Conservation (phyloP, 1,140 invertebrate genomes). For the Adelges cooleyi region DNA sequence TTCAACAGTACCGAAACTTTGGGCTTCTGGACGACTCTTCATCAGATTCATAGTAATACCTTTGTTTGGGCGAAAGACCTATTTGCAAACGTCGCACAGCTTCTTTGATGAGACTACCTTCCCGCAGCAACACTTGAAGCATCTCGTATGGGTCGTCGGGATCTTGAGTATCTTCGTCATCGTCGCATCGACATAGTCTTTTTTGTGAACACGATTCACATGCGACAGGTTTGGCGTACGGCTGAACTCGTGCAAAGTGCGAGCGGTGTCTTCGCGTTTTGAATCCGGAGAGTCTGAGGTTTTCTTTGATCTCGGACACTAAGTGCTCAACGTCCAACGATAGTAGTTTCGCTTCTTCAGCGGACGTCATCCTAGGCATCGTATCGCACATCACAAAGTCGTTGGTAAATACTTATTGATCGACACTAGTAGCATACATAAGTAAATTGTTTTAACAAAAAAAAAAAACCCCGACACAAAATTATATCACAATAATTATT, state of each 20-base stretch:
- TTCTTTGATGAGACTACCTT: slow-evolving; percentile 57
- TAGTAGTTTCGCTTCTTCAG: slow-evolving; percentile 38
- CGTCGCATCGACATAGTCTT: slow-evolving; percentile 33
- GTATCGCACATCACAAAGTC: slow-evolving; percentile 10
- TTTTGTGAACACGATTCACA: neutral
- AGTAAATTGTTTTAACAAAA: too few species aligned
- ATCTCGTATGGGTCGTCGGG: slow-evolving; percentile 54
- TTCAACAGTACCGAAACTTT: slow-evolving; percentile 18
- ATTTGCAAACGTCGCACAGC: slow-evolving; percentile 52
- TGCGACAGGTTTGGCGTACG: slow-evolving; percentile 45
- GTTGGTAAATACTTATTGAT: too few species aligned
- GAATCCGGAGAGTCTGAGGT: slow-evolving; percentile 45
- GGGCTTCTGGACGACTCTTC: slow-evolving; percentile 38
- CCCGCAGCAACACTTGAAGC: slow-evolving; percentile 49
- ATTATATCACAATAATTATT: too few species aligned
- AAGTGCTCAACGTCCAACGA: slow-evolving; percentile 51
- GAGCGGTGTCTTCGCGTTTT: slow-evolving; percentile 37
- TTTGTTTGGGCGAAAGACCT: slow-evolving; percentile 42
- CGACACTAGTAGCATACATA: too few species aligned
- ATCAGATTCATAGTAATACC: slow-evolving; percentile 43
- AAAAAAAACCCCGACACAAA: too few species aligned
- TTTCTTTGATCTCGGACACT: slow-evolving; percentile 57
- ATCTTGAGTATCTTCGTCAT: slow-evolving; percentile 30
- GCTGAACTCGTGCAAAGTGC: slow-evolving; percentile 43
- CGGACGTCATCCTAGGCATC: slow-evolving; percentile 12